phyloP scores from a whole-genome alignment of 2,888 invertebrate genomes.

The Drosophila paranaensis region DNA sequence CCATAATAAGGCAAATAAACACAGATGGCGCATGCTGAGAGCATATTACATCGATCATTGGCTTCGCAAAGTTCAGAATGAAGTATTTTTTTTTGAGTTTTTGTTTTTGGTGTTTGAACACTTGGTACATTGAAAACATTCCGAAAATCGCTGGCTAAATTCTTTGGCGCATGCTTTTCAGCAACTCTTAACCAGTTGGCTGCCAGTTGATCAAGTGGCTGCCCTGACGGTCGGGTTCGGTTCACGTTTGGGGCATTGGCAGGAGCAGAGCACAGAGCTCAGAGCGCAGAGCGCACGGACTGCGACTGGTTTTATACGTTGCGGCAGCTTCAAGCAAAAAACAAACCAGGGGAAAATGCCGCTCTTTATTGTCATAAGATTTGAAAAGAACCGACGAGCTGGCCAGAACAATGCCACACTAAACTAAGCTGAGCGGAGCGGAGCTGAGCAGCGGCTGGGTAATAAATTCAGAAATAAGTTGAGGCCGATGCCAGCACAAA shows the following conservation, averaged over 20 bases:
- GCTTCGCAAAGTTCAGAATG: constrained; percentile 15
- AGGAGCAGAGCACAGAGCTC: constrained; percentile 49
- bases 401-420: constrained; percentile 77
- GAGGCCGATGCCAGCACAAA: constrained; percentile 45
- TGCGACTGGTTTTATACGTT: constrained; percentile 62
- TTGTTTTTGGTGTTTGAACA: constrained; percentile 64
- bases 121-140: constrained; percentile 77
- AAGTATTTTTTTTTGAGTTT: constrained; percentile 38
- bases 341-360: constrained; percentile 35
- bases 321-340: constrained; percentile 60
- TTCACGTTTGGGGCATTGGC: constrained; percentile 67
- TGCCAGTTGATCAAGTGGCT: constrained; percentile 71
- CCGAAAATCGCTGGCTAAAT: constrained; percentile 77
- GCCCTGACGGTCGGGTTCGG: constrained; percentile 43
- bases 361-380: constrained; percentile 75
- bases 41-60: constrained; percentile 12
- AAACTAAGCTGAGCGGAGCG: constrained; percentile 55
- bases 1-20: neutral
- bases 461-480: constrained; percentile 69
- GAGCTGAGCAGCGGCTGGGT: constrained; percentile 30
- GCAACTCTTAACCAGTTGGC: constrained; percentile 73
- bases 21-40: neutral
- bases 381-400: constrained; percentile 62
- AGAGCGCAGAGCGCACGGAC: constrained; percentile 30
- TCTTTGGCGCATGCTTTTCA: constrained; percentile 80